Conservation (phyloP, 2,888 invertebrate species). For the Byasa hedistus region DNA sequence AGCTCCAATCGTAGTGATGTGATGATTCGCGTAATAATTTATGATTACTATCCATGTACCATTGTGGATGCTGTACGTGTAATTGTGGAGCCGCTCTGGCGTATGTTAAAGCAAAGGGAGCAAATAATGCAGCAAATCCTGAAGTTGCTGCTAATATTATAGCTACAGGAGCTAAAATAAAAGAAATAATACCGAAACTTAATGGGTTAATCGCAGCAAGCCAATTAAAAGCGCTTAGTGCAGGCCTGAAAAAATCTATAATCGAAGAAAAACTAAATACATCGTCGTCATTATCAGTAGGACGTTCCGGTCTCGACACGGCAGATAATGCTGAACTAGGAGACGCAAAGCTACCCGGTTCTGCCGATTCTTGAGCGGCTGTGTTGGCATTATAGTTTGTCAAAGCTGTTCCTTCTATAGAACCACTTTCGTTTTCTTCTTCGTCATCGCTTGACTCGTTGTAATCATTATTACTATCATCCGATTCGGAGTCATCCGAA, state of each 20-base stretch:
- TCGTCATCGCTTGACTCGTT: conserved; percentile 56
- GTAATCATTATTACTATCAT: conserved; percentile 56
- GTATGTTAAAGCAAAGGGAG: conserved; percentile 82
- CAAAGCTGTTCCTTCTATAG: conserved; percentile 58
- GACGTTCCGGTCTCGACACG: conserved; percentile 52
- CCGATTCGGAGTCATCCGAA: conserved; percentile 58
- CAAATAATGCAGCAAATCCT: conserved; percentile 80
- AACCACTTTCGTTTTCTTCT: conserved; percentile 58
- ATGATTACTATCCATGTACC: conserved; percentile 80
- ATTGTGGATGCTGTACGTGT: conserved; percentile 55
- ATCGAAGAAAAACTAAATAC: conserved; percentile 71
- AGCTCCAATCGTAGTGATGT: conserved; percentile 50
- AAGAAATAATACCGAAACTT: conserved; percentile 78
- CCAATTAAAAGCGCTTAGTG: conserved; percentile 74
- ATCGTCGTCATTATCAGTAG: conserved; percentile 61
- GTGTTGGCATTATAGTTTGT: conserved; percentile 62
- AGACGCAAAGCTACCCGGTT: conserved; percentile 47
- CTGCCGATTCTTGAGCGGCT: conserved; percentile 48
- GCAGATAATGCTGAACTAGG: conserved; percentile 53
- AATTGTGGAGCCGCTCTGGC: conserved; percentile 64
- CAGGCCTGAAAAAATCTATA: conserved; percentile 71
- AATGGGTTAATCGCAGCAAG: conserved; percentile 80
- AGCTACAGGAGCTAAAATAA: conserved; percentile 82
- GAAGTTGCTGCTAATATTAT: conserved; percentile 82
- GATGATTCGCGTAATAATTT: conserved; percentile 76